phyloP scores from a whole-genome alignment of 2,113 vertebrate genomes.

The Tretioscincus oriximinensis region DNA sequence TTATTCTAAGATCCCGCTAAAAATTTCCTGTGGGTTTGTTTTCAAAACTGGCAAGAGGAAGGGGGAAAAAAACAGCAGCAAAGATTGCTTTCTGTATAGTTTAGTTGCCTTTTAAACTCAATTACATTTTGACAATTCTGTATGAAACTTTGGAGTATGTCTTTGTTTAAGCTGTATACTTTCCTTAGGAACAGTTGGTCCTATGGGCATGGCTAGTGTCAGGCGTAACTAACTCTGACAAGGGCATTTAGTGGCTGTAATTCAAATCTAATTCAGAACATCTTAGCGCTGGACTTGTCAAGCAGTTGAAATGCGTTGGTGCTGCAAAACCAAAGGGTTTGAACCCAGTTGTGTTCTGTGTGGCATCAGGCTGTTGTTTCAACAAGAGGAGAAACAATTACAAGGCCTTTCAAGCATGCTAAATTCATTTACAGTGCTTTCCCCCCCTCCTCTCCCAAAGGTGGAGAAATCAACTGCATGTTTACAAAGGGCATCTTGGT shows the following conservation, averaged over 20 bases:
- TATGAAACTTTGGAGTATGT: constrained; percentile 86
- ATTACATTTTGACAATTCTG: constrained; percentile 90
- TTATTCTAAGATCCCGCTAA: constrained; percentile 64
- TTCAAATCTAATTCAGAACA: constrained; percentile 99
- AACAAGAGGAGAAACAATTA: constrained; percentile 88
- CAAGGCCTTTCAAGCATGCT: constrained; percentile 83
- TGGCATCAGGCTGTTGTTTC: constrained; percentile 91
- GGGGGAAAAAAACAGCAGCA: constrained; percentile 58
- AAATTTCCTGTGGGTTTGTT: constrained; percentile 77
- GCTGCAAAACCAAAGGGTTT: constrained; percentile 77
- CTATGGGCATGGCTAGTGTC: constrained; percentile 91
- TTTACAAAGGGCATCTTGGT: constrained; percentile 63
- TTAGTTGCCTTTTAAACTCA: constrained; percentile 83
- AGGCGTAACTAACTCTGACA: constrained; percentile 96
- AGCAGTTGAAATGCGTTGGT: constrained; percentile 89
- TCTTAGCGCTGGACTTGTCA: constrained; percentile 99
- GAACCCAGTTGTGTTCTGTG: constrained; percentile 85
- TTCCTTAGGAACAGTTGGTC: constrained; percentile 82
- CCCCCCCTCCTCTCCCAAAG: neutral
- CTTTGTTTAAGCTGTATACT: constrained; percentile 91
- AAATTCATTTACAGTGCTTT: constrained; percentile 85
- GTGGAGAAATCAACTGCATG: constrained; percentile 46
- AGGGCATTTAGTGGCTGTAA: constrained; percentile 99
- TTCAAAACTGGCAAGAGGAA: constrained; percentile 62
- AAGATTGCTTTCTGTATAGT: constrained; percentile 72